Evolutionary conservation across 2,888 invertebrate species (phyloP).

Genomic region (Drosophila mercatorum): DNA sequence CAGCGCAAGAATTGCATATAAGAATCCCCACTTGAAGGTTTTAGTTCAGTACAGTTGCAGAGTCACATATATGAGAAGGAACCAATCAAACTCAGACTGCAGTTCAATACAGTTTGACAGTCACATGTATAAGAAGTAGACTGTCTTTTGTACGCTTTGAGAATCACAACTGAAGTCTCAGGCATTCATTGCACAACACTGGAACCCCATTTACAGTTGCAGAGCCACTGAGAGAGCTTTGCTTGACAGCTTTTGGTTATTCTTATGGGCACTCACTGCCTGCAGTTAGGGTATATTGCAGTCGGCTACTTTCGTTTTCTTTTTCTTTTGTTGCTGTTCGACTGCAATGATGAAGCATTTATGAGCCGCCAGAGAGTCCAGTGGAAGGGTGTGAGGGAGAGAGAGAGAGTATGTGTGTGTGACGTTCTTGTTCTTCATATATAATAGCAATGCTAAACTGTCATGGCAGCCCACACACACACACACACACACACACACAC

Average conservation of each 20-base stretch:
- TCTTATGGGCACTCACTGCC: not conserved
- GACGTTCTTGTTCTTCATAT: constrained; percentile 7
- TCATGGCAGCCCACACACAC: constrained; percentile 29
- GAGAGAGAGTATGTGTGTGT: not conserved
- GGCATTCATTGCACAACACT: not conserved
- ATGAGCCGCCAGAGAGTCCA: constrained; percentile 11
- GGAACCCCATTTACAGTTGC: not conserved
- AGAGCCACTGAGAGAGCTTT: not conserved
- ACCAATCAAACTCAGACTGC: too few relatives aligned
- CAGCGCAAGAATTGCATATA: too few relatives aligned
- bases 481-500: constrained; percentile 21
- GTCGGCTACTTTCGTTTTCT: not conserved
- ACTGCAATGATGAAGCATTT: constrained; percentile 54
- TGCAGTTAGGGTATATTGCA: not conserved
- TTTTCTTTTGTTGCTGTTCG: not conserved
- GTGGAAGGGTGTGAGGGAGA: not conserved
- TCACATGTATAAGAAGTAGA: too few relatives aligned
- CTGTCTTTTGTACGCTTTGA: not conserved
- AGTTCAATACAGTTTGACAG: too few relatives aligned
- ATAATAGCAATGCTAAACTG: constrained; percentile 35
- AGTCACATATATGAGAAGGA: too few relatives aligned
- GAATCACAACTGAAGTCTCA: not conserved
- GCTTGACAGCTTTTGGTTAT: not conserved
- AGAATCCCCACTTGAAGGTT: too few relatives aligned
- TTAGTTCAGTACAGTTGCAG: too few relatives aligned